Base-by-base conservation (phyloP, 2,888 invertebrate genomes). In the Psococerastis gibbosa region DNA sequence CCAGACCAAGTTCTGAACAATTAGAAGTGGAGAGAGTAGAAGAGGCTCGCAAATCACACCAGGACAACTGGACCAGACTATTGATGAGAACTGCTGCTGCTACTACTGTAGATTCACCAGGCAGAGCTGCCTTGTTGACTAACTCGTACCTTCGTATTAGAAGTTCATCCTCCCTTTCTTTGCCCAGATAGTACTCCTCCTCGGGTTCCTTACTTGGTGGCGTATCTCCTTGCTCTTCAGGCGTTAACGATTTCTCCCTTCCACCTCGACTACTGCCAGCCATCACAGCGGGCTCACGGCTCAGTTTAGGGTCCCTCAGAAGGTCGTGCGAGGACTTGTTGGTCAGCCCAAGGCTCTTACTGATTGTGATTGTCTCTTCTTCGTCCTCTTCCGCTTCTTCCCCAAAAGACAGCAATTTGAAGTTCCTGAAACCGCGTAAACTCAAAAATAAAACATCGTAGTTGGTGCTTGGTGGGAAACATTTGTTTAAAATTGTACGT, bases 381-480 rank as follows among this genome's bases (percentile, higher is more conserved):
- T 97, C 95, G 54, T 95, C 95, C 56, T 91, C 95, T 56, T 95
- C 94, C 0, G 94, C 95, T 57, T 85, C 85, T 52, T 84, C 88
- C 0, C 98, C 98, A 63, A 98, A 99, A 0, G 97, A 97, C 2
- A 99, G 66, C 2, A 99, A 67, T 34, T 84, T 89, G 56, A 91
- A 95, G 64, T 98, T 92, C 58, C 91, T 94, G 53, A 2, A 55
- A 56, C n/a, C n/a, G n/a, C n/a, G n/a, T n/a, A n/a, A n/a, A n/a
- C n/a, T n/a, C n/a, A n/a, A n/a, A n/a, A n/a, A n/a, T n/a, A n/a
- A n/a, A n/a, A n/a, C n/a, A n/a, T n/a, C n/a, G n/a, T n/a, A n/a
- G n/a, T n/a, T n/a, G n/a, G n/a, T n/a, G n/a, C n/a, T n/a, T n/a
- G n/a, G n/a, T n/a, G n/a, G n/a, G n/a, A n/a, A n/a, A n/a, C n/a